Percentiles rank a stretch among this genome's conserved stretches.
Conservation (phyloP, 1,140 invertebrate genomes). For the Cyclargus thomasi region DNA sequence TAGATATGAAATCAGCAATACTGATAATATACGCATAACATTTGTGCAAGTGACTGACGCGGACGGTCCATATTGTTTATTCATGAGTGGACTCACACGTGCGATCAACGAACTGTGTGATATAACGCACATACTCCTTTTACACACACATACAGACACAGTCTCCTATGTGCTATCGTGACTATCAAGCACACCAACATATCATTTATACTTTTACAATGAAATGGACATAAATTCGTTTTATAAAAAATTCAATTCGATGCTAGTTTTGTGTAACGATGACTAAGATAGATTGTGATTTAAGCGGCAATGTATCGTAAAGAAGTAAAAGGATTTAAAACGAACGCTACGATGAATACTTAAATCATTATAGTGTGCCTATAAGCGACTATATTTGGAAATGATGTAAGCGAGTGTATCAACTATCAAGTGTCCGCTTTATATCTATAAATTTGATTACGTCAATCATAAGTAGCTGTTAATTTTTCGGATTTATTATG, state of each 20-base stretch:
- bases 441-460: neutral
- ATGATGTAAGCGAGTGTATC: conserved; percentile 40
- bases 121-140: conserved; percentile 28
- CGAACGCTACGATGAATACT: neutral
- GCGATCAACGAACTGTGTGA: conserved; percentile 40
- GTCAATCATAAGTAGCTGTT: conserved; percentile 10
- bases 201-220: no score
- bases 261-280: no score
- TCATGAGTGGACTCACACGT: conserved; percentile 37
- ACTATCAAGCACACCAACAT: no score
- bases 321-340: no score
- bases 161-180: no score
- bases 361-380: neutral
- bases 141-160: conserved; percentile 26
- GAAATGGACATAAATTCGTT: no score
- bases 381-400: conserved; percentile 38
- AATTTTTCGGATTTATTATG: neutral
- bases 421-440: conserved; percentile 20
- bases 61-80: conserved; percentile 34
- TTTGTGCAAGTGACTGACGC: conserved; percentile 37
- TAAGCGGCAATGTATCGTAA: no score
- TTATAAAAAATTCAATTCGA: no score
- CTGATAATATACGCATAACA: conserved; percentile 37
- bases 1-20: conserved; percentile 45
- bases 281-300: no score